Percentiles rank a stretch among this genome's conserved stretches.
These are phyloP conservation scores for Coilia nasus DNA, from an alignment of 2,797 vertebrate species.

Conservation along the genomic window DNA sequence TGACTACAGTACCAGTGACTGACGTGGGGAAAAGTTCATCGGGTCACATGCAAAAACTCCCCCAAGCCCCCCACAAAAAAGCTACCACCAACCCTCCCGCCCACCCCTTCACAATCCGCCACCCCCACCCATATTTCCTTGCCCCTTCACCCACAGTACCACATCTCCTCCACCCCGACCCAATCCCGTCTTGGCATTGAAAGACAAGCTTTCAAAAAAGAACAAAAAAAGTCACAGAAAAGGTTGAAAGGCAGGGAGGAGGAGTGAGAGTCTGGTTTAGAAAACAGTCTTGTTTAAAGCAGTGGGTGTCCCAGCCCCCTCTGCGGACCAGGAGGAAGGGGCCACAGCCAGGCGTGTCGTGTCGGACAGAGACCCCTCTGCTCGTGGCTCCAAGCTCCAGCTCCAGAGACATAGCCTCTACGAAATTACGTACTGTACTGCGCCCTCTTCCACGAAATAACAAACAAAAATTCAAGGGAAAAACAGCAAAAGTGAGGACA, in stretches of 20 bases:
- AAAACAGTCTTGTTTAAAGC: constrained; percentile 69
- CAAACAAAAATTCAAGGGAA: not conserved
- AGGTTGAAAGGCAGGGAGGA: not conserved
- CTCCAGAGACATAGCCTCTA: constrained; percentile 81
- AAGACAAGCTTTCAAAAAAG: constrained; percentile 53
- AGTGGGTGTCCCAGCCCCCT: constrained; percentile 41
- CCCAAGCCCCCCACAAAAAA: constrained; percentile 38
- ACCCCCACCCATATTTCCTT: not conserved
- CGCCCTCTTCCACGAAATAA: constrained; percentile 53
- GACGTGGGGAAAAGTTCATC: constrained; percentile 79
- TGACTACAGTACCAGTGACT: constrained; percentile 63
- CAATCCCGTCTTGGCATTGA: constrained; percentile 63
- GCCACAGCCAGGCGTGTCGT: constrained; percentile 41
- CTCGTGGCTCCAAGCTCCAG: constrained; percentile 33
- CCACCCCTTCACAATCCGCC: constrained; percentile 34
- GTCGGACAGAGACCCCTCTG: constrained; percentile 42
- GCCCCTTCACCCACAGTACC: not conserved
- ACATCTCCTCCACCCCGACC: constrained; percentile 26
- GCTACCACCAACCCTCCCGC: constrained; percentile 38
- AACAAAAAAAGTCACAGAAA: not conserved
- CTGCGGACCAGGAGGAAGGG: constrained; percentile 32
- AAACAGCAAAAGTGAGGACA: not conserved
- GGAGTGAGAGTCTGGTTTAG: constrained; percentile 30
- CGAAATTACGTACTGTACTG: constrained; percentile 60
- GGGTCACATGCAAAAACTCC: constrained; percentile 79